Percentiles rank a stretch among this genome's conserved stretches.
These are phyloP conservation scores for Hesperophylax magnus DNA, from an alignment of 1,140 invertebrate species.

Conservation along the genomic window DNA sequence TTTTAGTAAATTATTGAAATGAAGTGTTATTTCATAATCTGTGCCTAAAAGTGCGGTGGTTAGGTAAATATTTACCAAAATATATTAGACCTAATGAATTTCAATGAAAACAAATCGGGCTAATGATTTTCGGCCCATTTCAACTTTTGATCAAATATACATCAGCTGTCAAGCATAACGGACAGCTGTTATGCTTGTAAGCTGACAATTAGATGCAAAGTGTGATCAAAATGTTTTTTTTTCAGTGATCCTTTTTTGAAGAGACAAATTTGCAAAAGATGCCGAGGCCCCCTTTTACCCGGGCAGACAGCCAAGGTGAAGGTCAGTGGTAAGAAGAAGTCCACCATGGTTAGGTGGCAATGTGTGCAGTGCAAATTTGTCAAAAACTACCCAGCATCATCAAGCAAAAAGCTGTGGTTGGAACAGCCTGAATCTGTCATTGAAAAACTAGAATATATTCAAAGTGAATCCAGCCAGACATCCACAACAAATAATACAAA, in stretches of 20 bases:
- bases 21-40: too few species aligned
- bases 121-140: too few species aligned
- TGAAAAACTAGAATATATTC: conserved; percentile 64
- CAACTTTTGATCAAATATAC: too few species aligned
- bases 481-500: neutral
- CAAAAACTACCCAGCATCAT: conserved; percentile 62
- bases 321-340: conserved; percentile 66
- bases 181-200: neutral
- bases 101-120: too few species aligned
- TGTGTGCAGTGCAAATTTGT: conserved; percentile 65
- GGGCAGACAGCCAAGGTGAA: conserved; percentile 65
- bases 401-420: conserved; percentile 66
- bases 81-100: too few species aligned
- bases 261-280: conserved; percentile 71
- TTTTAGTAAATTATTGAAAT: too few species aligned
- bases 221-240: conserved; percentile 44
- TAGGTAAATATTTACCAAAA: too few species aligned
- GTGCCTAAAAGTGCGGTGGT: too few species aligned
- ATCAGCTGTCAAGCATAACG: too few species aligned
- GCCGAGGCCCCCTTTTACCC: conserved; percentile 65
- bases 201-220: too few species aligned
- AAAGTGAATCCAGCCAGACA: conserved; percentile 41
- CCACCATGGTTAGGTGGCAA: conserved; percentile 63
- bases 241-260: conserved; percentile 71
- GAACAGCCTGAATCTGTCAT: conserved; percentile 67